Evolutionary conservation across 92 coral and sea anemone genomes (phyloP), one percentile per base, ranked within the genome.

Genomic region (Siderastrea radians): DNA sequence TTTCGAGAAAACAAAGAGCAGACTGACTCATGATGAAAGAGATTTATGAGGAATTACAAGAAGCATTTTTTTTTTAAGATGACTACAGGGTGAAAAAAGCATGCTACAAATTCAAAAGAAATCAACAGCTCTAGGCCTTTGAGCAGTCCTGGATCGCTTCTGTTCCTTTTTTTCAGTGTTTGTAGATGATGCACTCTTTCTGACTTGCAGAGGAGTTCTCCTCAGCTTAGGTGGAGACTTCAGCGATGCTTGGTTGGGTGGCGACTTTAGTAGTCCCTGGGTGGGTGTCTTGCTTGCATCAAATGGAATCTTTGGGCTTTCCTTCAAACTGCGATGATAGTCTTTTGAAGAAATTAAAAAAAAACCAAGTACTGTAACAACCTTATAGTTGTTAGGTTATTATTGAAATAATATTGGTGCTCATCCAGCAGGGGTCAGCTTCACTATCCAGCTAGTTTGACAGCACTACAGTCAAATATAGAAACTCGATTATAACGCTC

Each of bases 251-350:
- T 89, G 98, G 6, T 72, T 86, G 71, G 85, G 87, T 43, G 79
- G 79, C 5, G 92, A 72, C 89, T 95, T 98, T 72, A 98, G 77
- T 26, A 95, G 74, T 4, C 98, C 93, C 67, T 90, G 98, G 2
- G 80, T 84, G 26, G 99, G 99, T 15, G 94, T 95, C 91, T 83
- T 93, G 50, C 26, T 67, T 43, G 98, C 98, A 92, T 94, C 95
- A 86, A 94, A 97, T 84, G 99, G 98, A 43, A 95, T 88, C 10
- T 75, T 72, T 46, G 99, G 99, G 80, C 99, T 96, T 13, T 86
- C 93, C 53, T 92, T 88, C 75, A 97, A 79, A 88, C 95, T 94
- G 89, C 86, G 93, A 65, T 81, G 95, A 89, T 95, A 97, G 79
- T 97, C 99, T 97, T 82, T 15, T 10, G 19, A 49, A 48, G 0